Evolutionary conservation across 2,888 invertebrate species (phyloP).

Genomic region (Drosophila histrio): DNA sequence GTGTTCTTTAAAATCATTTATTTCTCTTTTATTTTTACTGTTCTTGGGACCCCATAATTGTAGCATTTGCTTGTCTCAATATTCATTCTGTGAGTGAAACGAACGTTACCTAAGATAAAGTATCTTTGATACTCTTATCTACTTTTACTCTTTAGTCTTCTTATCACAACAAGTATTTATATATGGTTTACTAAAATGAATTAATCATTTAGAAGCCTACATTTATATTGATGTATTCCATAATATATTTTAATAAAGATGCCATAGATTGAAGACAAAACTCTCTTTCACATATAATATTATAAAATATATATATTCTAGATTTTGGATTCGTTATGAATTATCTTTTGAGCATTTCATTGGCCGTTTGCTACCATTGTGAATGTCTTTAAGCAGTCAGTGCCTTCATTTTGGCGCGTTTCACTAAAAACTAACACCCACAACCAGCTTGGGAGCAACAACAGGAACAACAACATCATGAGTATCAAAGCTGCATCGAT

Average conservation of each 20-base stretch:
- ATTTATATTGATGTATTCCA: neutral
- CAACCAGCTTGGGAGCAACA: neutral
- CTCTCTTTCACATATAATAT: neutral
- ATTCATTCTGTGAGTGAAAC: no score
- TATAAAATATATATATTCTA: neutral
- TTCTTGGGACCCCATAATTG: no score
- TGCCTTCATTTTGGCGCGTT: slow-evolving; percentile 5
- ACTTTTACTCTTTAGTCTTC: no score
- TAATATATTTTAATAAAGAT: no score
- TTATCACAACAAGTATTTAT: neutral
- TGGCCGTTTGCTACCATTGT: neutral
- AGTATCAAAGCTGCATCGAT: slow-evolving; percentile 35
- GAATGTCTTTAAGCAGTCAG: neutral
- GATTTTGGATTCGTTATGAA: neutral
- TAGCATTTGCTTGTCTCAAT: no score
- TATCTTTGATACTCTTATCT: no score
- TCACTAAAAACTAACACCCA: slow-evolving; percentile 4
- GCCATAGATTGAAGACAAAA: no score
- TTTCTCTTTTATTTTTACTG: no score
- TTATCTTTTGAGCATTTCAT: neutral
- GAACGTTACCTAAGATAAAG: no score
- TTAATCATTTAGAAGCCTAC: neutral
- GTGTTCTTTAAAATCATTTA: no score
- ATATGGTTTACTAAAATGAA: neutral
- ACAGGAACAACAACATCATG: slow-evolving; percentile 1